These are phyloP conservation scores for Megatriorchis doriae DNA, from an alignment of 2,113 vertebrate genomes.

Conservation along the genomic window DNA sequence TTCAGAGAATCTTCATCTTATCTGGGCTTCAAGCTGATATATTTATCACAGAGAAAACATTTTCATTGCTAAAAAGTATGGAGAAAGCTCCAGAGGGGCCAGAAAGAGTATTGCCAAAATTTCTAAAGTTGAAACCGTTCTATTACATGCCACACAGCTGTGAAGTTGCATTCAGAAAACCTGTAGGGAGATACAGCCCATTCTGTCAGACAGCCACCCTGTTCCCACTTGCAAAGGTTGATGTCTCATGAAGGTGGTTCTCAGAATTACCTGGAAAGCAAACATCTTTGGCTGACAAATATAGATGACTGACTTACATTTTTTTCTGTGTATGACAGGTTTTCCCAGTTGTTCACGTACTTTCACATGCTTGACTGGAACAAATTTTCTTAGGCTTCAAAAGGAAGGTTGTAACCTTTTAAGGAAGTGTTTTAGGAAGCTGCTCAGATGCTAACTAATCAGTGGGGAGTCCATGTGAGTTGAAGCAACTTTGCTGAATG, in stretches of 20 bases:
- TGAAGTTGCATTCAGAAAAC: background rate
- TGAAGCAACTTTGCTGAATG: background rate
- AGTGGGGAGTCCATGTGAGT: no score
- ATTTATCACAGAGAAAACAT: background rate
- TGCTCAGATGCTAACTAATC: background rate
- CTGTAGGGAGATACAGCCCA: background rate
- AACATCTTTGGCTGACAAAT: background rate
- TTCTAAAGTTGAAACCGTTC: background rate
- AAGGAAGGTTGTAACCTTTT: background rate
- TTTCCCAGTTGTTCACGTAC: background rate
- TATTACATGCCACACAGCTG: background rate
- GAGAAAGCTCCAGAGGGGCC: background rate
- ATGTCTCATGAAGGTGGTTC: background rate
- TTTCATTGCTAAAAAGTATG: background rate
- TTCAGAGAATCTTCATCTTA: background rate
- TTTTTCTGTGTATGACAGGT: background rate
- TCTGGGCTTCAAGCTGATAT: background rate
- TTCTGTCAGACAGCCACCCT: background rate
- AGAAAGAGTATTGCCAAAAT: background rate
- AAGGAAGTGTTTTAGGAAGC: background rate
- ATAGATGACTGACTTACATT: background rate
- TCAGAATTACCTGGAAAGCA: background rate
- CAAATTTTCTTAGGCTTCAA: background rate
- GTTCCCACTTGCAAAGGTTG: background rate
- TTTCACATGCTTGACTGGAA: background rate